phyloP scores from a whole-genome alignment of 2,113 vertebrate species.

The Sarotherodon lohbergeri region DNA sequence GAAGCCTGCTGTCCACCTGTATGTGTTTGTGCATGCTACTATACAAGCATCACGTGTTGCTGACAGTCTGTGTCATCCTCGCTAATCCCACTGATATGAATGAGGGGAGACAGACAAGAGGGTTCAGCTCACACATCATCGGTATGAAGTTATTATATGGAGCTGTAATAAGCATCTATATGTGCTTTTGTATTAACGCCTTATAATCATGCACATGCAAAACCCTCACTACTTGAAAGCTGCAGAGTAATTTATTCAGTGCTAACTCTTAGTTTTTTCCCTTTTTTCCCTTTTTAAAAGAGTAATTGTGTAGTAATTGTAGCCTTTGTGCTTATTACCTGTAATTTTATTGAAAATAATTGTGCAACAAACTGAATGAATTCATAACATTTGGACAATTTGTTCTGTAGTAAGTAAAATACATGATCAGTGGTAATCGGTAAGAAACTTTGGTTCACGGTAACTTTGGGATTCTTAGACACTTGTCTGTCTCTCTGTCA shows the following conservation, averaged over 20 bases:
- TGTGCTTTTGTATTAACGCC: neutral
- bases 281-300: neutral
- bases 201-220: neutral
- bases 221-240: neutral
- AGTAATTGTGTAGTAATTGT: neutral
- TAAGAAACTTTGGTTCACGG: neutral
- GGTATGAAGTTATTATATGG: neutral
- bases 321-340: neutral
- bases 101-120: slow-evolving; percentile 36
- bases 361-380: neutral
- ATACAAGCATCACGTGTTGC: slow-evolving; percentile 16
- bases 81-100: slow-evolving; percentile 52
- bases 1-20: slow-evolving; percentile 31
- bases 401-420: neutral
- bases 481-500: slow-evolving; percentile 1
- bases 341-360: neutral
- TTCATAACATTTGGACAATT: neutral
- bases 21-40: neutral
- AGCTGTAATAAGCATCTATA: neutral
- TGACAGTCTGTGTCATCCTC: slow-evolving; percentile 28
- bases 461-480: neutral
- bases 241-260: neutral
- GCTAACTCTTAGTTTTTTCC: neutral
- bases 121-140: slow-evolving; percentile 4
- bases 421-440: neutral